Percentiles rank a stretch among this genome's conserved stretches.
phyloP scores from a whole-genome alignment of 53 echinoderm and acorn worm genomes.

The Zoroaster sp. region DNA sequence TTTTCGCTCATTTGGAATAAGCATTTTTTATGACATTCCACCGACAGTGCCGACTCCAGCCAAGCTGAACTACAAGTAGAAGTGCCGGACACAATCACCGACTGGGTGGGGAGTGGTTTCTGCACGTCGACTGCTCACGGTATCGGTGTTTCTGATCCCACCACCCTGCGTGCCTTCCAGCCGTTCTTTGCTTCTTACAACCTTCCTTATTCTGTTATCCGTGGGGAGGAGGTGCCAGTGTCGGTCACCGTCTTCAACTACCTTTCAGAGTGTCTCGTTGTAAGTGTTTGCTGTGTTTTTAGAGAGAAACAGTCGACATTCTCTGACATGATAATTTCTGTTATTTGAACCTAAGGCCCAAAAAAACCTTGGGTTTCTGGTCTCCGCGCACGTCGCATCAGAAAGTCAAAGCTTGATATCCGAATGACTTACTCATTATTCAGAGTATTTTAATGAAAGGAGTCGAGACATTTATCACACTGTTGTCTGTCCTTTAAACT shows the following conservation, averaged over 20 bases:
- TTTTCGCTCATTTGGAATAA: too few species aligned
- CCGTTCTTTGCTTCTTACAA: conserved; percentile 96
- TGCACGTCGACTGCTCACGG: conserved; percentile 81
- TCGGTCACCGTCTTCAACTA: conserved; percentile 94
- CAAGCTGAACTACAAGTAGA: conserved; percentile 60
- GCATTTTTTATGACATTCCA: too few species aligned
- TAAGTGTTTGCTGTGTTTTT: conserved; percentile 29
- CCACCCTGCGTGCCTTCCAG: conserved; percentile 82
- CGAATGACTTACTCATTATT: too few species aligned
- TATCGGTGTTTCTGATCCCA: conserved; percentile 78
- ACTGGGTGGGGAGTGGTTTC: conserved; percentile 95
- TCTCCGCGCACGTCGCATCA: too few species aligned
- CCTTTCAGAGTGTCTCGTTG: conserved; percentile 81
- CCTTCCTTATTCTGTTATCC: conserved; percentile 94
- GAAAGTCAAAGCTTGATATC: too few species aligned
- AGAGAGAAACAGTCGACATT: too few species aligned
- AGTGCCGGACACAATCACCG: conserved; percentile 95
- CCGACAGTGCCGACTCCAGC: conserved; percentile 44
- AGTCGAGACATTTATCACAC: too few species aligned
- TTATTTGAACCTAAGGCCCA: too few species aligned
- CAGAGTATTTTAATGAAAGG: too few species aligned
- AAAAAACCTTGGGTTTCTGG: too few species aligned
- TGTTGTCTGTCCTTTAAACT: too few species aligned
- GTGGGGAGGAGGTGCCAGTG: conserved; percentile 90
- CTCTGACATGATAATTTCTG: too few species aligned